A percentile compares a stretch with the other conserved stretches of the same genome.
These are phyloP conservation scores for Brachionus asplanchnoidis DNA, from an alignment of 1,140 invertebrate species.

Conservation along the genomic window DNA sequence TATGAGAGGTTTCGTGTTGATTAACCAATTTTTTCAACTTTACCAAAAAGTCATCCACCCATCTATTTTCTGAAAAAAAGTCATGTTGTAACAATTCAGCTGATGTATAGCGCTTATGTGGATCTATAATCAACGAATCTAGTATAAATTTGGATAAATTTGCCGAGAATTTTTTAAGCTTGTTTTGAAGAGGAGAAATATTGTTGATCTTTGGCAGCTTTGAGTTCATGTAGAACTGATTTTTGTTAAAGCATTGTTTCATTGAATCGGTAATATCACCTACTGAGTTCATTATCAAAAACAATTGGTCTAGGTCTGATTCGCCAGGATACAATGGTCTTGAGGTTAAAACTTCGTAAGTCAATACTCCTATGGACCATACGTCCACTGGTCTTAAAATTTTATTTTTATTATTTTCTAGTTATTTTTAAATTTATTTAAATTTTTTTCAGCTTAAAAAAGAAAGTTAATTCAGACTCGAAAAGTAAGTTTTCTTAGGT, in stretches of 20 bases:
- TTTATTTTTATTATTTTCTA: background rate
- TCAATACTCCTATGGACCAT: conserved; percentile 57
- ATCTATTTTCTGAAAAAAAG: conserved; percentile 4
- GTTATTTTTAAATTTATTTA: background rate
- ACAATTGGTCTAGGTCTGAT: conserved; percentile 58
- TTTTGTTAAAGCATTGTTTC: conserved; percentile 30
- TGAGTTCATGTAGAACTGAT: conserved; percentile 29
- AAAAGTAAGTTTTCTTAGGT: too few relatives aligned
- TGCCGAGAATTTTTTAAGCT: conserved; percentile 23
- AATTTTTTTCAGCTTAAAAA: background rate
- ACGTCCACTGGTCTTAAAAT: conserved; percentile 55
- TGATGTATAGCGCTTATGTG: conserved; percentile 14
- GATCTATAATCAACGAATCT: conserved; percentile 26
- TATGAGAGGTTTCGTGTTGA: background rate
- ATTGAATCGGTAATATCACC: conserved; percentile 45
- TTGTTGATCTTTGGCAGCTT: conserved; percentile 27
- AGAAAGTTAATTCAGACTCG: background rate
- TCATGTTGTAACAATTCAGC: conserved; percentile 18
- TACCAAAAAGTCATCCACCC: conserved; percentile 23
- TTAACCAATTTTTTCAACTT: background rate
- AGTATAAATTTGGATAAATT: conserved; percentile 4
- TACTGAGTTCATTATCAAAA: conserved; percentile 57
- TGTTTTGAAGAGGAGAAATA: conserved; percentile 25
- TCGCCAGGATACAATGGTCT: conserved; percentile 57
- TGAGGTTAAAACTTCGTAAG: conserved; percentile 55